Conservation (phyloP, 2,113 vertebrate species). For the Seriola rivoliana region DNA sequence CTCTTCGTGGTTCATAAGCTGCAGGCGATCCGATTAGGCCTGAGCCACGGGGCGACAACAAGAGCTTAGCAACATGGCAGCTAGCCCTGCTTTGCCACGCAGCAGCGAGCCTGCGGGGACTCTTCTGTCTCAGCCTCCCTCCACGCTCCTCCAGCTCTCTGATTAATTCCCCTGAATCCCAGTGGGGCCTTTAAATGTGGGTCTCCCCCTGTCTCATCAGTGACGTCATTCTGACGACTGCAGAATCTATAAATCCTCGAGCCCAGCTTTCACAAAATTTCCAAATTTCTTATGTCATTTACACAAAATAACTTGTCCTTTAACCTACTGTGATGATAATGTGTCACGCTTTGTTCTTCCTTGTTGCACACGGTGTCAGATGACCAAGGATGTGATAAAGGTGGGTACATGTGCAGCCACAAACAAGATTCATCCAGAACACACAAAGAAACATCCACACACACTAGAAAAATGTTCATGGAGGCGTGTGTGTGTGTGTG, state of each 20-base stretch:
- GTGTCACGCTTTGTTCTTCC: slow-evolving; percentile 33
- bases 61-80: slow-evolving; percentile 73
- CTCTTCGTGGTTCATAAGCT: slow-evolving; percentile 65
- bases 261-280: neutral
- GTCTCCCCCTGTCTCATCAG: slow-evolving; percentile 12
- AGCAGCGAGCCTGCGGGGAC: slow-evolving; percentile 34
- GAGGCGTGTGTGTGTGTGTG: slow-evolving; percentile 11
- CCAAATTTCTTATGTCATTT: neutral
- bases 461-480: neutral
- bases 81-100: slow-evolving; percentile 31
- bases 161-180: slow-evolving; percentile 55
- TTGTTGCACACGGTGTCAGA: slow-evolving; percentile 86
- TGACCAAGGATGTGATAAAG: slow-evolving; percentile 96
- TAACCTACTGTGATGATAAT: neutral
- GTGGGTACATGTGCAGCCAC: slow-evolving; percentile 82
- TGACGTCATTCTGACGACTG: slow-evolving; percentile 20
- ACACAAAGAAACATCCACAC: slow-evolving; percentile 1
- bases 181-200: slow-evolving; percentile 34
- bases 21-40: slow-evolving; percentile 72
- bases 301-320: neutral
- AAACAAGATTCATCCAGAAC: neutral
- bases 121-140: slow-evolving; percentile 41
- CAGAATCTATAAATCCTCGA: slow-evolving; percentile 1
- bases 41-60: slow-evolving; percentile 66
- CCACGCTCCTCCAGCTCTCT: slow-evolving; percentile 41